Evolutionary conservation across 1,140 invertebrate species (phyloP), one percentile per base, ranked within the genome.

Genomic region (Drosophila fuyamai): DNA sequence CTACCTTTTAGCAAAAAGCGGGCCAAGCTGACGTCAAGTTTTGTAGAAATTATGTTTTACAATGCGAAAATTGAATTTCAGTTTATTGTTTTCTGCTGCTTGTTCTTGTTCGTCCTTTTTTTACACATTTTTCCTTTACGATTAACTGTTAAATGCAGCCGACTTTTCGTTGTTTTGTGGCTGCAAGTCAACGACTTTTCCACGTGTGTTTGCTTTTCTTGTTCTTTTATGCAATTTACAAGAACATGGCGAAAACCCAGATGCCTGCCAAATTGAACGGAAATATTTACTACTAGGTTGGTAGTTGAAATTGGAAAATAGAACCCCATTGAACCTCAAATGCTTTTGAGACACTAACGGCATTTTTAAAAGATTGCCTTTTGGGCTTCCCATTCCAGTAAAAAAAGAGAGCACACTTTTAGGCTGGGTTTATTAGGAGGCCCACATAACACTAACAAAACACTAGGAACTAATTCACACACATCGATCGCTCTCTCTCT

Each of bases 1-100:
- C 73, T 76, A 76, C 73, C 73, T 76, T 76, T 76, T 76, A 76
- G 73, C 61, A 76, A 76, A 75, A 76, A 76, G 72, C 71, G 63
- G 75, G 62, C 73, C 75, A 77, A 77, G 75, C 75, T 77, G 75
- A 77, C 75, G 75, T 77, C 75, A 77, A 77, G 75, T 77, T 71
- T 58, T 78, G 76, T 78, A 78, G 61, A 73, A 83, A 82, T 82
- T 83, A 82, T 83, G 81, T 83, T 82, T 83, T 83, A 83, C 79
- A 83, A 60, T 82, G 58, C 53, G 80, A 82, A 83, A 83, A 83
- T 82, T 83, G 79, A 83, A 83, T 83, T 83, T 56, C 73, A 79
- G 47, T 77, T 81, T 78, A 78, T 81, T 76, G 75, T 79, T 78
- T 78, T 78, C 62, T 47, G 67, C 50, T 56, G 46, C 32, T 67